These are phyloP conservation scores for Molothrus aeneus DNA, from an alignment of 2,797 vertebrate species.

Conservation along the genomic window DNA sequence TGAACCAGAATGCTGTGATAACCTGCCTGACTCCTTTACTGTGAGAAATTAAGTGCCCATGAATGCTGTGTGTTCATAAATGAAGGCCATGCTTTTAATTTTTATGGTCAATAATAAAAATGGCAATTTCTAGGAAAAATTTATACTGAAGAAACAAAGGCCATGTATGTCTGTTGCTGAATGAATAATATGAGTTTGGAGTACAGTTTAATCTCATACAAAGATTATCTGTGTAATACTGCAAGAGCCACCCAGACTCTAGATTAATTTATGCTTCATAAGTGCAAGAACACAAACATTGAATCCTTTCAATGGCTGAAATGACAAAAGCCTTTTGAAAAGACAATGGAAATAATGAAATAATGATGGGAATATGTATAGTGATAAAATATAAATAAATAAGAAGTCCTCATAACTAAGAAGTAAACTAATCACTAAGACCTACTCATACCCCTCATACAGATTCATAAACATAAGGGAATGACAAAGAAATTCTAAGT, in stretches of 20 bases:
- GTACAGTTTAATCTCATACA: background rate
- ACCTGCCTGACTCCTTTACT: background rate
- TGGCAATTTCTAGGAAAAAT: background rate
- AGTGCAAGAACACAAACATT: background rate
- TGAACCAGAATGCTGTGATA: accelerated
- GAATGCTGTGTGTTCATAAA: background rate
- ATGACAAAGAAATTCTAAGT: background rate
- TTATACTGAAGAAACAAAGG: background rate
- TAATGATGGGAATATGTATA: background rate
- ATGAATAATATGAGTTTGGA: background rate
- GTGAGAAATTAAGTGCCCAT: background rate
- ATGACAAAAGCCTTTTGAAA: background rate
- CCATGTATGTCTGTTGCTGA: background rate
- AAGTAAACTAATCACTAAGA: background rate
- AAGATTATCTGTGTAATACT: background rate
- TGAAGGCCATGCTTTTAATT: background rate
- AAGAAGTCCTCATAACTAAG: background rate
- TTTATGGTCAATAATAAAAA: background rate
- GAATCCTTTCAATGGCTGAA: background rate
- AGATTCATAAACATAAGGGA: background rate
- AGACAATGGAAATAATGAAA: background rate
- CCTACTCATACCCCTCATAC: background rate
- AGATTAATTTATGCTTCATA: background rate
- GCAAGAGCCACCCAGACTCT: background rate
- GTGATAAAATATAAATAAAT: conserved; percentile 3